Percentiles rank a stretch among this genome's conserved stretches.
phyloP scores from a whole-genome alignment of 1,140 invertebrate species.

The Drosophila virilis region DNA sequence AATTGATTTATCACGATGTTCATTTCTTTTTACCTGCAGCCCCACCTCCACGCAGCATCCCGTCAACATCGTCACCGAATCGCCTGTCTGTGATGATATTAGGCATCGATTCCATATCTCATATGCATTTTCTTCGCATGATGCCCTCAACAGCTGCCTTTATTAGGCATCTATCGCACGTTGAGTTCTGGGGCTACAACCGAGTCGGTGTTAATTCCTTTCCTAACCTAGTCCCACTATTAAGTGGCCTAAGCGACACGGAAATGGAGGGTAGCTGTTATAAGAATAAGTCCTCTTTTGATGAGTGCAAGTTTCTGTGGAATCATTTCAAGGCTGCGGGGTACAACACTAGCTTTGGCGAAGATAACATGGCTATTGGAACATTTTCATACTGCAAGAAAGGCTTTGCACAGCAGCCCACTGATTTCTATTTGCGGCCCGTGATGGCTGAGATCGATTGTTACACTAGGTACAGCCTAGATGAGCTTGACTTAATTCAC shows the following conservation, averaged over 20 bases:
- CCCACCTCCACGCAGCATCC: not conserved
- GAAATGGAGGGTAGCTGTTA: conserved; percentile 87
- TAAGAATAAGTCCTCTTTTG: conserved; percentile 39
- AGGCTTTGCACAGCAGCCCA: not conserved
- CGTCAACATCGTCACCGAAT: conserved; percentile 60
- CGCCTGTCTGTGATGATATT: conserved; percentile 87
- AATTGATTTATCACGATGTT: conserved; percentile 35
- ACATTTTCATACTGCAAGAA: conserved; percentile 10
- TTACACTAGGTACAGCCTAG: conserved; percentile 42
- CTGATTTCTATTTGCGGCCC: conserved; percentile 52
- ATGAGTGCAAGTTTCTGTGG: conserved; percentile 37
- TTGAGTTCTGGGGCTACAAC: conserved; percentile 90
- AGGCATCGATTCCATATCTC: conserved; percentile 93
- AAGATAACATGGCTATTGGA: conserved; percentile 28
- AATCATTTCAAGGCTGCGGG: conserved; percentile 32
- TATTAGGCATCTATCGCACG: conserved; percentile 86
- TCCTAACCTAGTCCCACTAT: conserved; percentile 90
- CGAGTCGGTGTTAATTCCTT: conserved; percentile 92
- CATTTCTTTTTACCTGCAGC: conserved; percentile 43
- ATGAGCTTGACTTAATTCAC: conserved; percentile 27
- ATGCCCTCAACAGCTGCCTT: conserved; percentile 89
- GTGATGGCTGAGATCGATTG: conserved; percentile 42
- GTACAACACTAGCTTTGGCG: conserved; percentile 45
- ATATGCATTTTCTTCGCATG: conserved; percentile 91
- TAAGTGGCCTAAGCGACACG: conserved; percentile 87